phyloP scores from a whole-genome alignment of 2,888 invertebrate genomes.

The Branchinecta sandiegonensis region DNA sequence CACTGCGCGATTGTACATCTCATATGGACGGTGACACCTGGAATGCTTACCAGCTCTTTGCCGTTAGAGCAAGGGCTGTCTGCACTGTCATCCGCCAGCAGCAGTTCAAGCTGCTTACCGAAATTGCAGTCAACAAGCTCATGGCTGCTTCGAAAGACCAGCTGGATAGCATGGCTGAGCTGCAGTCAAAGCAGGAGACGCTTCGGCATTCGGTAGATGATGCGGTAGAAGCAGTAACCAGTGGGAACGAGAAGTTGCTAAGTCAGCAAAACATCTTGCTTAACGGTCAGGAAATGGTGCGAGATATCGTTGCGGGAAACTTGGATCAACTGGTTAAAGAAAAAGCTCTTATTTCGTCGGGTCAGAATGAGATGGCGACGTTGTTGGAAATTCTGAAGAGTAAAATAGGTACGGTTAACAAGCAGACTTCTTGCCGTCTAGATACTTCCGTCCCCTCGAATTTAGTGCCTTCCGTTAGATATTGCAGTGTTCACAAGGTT shows the following conservation, averaged over 20 bases:
- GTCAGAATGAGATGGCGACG: conserved; percentile 3
- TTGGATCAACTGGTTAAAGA: conserved; percentile 1
- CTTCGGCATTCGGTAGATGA: background rate
- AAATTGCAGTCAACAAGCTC: conserved; percentile 48
- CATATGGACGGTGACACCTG: conserved; percentile 50
- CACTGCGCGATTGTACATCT: conserved; percentile 46
- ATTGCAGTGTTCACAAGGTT: too few species aligned
- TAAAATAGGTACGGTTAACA: background rate
- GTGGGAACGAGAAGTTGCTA: conserved; percentile 9
- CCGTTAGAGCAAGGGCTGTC: conserved; percentile 50
- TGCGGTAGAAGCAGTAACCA: background rate
- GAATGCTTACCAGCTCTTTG: conserved; percentile 53
- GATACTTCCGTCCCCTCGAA: too few species aligned
- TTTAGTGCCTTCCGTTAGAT: too few species aligned
- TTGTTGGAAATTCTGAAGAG: background rate
- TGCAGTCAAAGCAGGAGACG: conserved; percentile 33
- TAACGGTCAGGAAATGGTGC: background rate
- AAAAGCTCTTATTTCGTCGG: background rate
- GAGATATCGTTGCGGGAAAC: background rate
- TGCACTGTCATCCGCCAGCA: conserved; percentile 48
- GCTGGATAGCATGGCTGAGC: conserved; percentile 36
- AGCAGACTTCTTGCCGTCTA: too few species aligned
- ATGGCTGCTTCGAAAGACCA: conserved; percentile 42
- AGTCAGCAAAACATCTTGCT: background rate
- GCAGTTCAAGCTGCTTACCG: conserved; percentile 49